Percentiles rank a stretch among this genome's conserved stretches.
Conservation (phyloP, 2,888 invertebrate genomes). For the Cacoxenus indagator region DNA sequence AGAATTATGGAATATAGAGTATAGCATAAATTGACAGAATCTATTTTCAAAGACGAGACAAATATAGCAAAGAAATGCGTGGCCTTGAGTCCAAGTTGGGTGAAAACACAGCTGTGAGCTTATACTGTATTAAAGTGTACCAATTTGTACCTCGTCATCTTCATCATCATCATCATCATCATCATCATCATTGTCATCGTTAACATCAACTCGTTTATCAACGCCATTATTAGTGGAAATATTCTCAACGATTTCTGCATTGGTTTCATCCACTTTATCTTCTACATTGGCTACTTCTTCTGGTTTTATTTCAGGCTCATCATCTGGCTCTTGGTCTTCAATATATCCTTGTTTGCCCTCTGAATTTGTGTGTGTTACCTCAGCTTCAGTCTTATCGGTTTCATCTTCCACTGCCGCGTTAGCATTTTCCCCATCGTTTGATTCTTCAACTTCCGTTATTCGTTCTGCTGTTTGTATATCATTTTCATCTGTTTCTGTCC, state of each 20-base stretch:
- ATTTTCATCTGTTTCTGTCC: conserved; percentile 41
- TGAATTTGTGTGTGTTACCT: conserved; percentile 11
- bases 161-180: conserved; percentile 56
- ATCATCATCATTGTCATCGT: conserved; percentile 42
- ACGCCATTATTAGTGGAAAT: conserved; percentile 13
- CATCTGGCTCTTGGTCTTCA: conserved; percentile 34
- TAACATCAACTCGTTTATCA: conserved; percentile 14
- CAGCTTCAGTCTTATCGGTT: conserved; percentile 46
- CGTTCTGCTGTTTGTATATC: neutral
- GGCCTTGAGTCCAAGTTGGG: conserved; percentile 38
- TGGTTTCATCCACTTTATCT: conserved; percentile 20
- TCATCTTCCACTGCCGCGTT: conserved; percentile 13
- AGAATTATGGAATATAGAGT: neutral
- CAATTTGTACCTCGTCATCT: conserved; percentile 71
- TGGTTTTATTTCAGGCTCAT: no score
- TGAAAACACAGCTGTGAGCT: conserved; percentile 11
- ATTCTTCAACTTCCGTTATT: conserved; percentile 20
- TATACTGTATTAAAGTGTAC: conserved; percentile 60
- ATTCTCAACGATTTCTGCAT: no score
- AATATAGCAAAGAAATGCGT: neutral
- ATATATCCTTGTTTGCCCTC: conserved; percentile 19
- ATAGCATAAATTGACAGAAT: neutral
- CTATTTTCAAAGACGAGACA: conserved; percentile 8
- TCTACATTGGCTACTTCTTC: conserved; percentile 21
- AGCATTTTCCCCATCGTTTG: neutral